Evolutionary conservation across 2,113 vertebrate species (phyloP).

Genomic region (Paramisgurnus dabryanus): DNA sequence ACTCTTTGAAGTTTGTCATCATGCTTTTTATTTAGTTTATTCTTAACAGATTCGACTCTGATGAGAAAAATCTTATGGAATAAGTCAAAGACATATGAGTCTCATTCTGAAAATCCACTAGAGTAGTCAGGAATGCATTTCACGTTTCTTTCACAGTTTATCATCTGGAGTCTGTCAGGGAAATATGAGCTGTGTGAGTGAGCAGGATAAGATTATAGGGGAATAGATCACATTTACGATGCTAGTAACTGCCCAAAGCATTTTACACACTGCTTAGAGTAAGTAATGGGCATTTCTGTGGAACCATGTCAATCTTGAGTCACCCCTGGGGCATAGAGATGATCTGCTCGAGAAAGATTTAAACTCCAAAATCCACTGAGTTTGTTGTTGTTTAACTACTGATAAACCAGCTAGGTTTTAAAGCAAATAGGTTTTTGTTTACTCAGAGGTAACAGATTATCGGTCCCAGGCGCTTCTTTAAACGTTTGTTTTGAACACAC

Average conservation of each 20-base stretch:
- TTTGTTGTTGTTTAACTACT: background rate
- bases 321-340: background rate
- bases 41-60: background rate
- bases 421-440: no score
- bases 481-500: no score
- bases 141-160: slow-evolving; percentile 36
- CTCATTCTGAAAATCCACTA: slow-evolving; percentile 22
- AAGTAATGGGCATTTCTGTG: background rate
- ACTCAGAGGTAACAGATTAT: no score
- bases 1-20: background rate
- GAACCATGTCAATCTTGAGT: background rate
- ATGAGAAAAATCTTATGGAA: background rate
- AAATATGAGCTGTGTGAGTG: slow-evolving; percentile 25
- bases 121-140: slow-evolving; percentile 28
- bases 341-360: background rate
- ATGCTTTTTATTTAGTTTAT: background rate
- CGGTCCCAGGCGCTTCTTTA: no score
- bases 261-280: slow-evolving; percentile 5
- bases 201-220: slow-evolving; percentile 24
- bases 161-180: slow-evolving; percentile 48
- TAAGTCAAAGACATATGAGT: background rate
- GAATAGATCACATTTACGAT: slow-evolving; percentile 38
- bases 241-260: background rate
- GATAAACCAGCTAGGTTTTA: background rate
- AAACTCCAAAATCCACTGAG: background rate